Percentiles rank a stretch among this genome's conserved stretches.
Evolutionary conservation across 92 coral and sea anemone species (phyloP).

Genomic region (Parazoanthus swiftii): DNA sequence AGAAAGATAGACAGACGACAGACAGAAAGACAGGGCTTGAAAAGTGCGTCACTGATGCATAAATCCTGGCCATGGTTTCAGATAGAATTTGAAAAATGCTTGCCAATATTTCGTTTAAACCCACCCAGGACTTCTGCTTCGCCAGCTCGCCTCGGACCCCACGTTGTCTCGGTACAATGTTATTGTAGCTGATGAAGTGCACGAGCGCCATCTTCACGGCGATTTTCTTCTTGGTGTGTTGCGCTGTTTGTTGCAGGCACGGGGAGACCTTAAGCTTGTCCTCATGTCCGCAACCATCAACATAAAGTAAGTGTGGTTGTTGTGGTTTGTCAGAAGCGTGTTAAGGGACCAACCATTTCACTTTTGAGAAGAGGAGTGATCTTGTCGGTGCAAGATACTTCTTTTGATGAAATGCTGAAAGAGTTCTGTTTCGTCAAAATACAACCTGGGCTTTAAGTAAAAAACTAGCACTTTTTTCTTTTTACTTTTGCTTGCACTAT

Average conservation of each 20-base stretch:
- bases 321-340: too few species aligned
- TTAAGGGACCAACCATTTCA: too few species aligned
- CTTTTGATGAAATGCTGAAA: too few species aligned
- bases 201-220: slow-evolving; percentile 96
- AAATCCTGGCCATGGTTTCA: not conserved
- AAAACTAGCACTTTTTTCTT: too few species aligned
- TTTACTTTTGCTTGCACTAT: too few species aligned
- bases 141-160: slow-evolving; percentile 95
- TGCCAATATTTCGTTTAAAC: not conserved
- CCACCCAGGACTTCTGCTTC: slow-evolving; percentile 77
- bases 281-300: slow-evolving; percentile 99
- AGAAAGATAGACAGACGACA: not conserved
- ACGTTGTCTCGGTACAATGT: slow-evolving; percentile 89
- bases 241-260: slow-evolving; percentile 82
- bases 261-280: slow-evolving; percentile 87
- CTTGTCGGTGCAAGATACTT: too few species aligned
- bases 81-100: not conserved
- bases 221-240: slow-evolving; percentile 94
- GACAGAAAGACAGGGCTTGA: not conserved
- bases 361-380: not conserved
- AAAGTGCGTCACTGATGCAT: not conserved
- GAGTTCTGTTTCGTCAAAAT: too few species aligned
- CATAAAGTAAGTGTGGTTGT: slow-evolving; percentile 69
- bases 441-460: too few species aligned
- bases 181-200: slow-evolving; percentile 94